Evolutionary conservation across 2,888 invertebrate genomes (phyloP).

Genomic region (Drosophila buzzatii): DNA sequence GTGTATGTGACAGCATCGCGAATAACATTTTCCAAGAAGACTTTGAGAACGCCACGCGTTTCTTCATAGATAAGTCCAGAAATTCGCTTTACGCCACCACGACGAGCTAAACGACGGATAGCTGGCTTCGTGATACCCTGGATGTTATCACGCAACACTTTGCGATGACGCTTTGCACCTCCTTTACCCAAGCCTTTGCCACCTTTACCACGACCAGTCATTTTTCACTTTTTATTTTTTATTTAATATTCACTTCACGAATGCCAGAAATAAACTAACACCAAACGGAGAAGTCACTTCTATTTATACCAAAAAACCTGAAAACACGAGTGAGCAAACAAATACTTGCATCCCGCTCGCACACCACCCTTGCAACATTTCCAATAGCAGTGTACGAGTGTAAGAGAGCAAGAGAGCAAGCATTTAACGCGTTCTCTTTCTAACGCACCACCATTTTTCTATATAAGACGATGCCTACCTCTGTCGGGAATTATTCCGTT

Average conservation of each 20-base stretch:
- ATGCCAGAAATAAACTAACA: not conserved
- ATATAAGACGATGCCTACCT: slow-evolving; percentile 8
- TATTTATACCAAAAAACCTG: slow-evolving; percentile 8
- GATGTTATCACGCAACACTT: slow-evolving; percentile 88
- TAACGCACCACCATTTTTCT: slow-evolving; percentile 6
- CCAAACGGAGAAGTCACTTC: not conserved
- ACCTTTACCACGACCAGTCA: no score
- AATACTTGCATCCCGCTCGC: not conserved
- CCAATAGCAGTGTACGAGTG: no score
- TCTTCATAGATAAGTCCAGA: no score
- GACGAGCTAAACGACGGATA: slow-evolving; percentile 90
- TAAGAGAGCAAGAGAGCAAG: no score
- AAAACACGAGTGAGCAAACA: no score
- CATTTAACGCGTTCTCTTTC: not conserved
- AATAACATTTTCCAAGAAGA: slow-evolving; percentile 89
- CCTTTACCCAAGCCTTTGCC: no score
- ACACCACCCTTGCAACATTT: not conserved
- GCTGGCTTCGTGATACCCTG: slow-evolving; percentile 88
- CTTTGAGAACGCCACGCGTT: slow-evolving; percentile 88
- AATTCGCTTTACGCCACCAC: slow-evolving; percentile 88
- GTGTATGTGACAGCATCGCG: slow-evolving; percentile 87
- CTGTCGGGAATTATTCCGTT: not conserved
- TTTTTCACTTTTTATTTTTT: no score
- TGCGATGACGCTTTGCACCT: no score
- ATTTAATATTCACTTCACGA: slow-evolving; percentile 79